Percentiles rank a stretch among this genome's conserved stretches.
Evolutionary conservation across 2,888 invertebrate genomes (phyloP).

Genomic region (Taphrorychus bicolor): DNA sequence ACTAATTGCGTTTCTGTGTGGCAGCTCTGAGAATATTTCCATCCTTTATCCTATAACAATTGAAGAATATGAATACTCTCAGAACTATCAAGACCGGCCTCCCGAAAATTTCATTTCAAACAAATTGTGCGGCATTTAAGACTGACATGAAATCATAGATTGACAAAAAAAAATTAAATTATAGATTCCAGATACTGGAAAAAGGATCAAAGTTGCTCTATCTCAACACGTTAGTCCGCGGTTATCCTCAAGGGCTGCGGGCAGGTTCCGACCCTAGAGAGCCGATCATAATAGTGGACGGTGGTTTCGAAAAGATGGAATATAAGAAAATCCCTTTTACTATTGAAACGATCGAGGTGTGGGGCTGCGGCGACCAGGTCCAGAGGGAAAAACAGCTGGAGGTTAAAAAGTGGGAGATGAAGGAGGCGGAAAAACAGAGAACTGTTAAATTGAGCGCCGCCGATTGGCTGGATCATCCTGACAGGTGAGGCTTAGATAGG

Average conservation of each 20-base stretch:
- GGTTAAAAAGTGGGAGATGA: constrained; percentile 81
- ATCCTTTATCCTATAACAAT: no score
- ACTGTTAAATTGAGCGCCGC: constrained; percentile 86
- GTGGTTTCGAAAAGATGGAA: constrained; percentile 74
- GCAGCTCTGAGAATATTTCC: no score
- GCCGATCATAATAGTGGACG: constrained; percentile 76
- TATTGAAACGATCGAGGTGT: constrained; percentile 73
- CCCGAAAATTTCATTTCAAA: no score
- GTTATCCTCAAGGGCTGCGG: constrained; percentile 83
- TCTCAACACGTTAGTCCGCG: constrained; percentile 82
- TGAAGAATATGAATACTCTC: no score
- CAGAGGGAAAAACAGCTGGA: constrained; percentile 84
- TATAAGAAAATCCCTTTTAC: constrained; percentile 72
- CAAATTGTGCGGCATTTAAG: no score
- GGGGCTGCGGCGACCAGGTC: constrained; percentile 86
- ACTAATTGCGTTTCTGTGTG: no score
- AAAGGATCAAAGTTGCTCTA: constrained; percentile 80
- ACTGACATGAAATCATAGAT: no score
- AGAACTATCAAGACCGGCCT: no score
- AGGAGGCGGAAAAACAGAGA: constrained; percentile 85
- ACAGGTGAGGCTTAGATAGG: no score
- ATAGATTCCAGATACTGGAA: constrained; percentile 66
- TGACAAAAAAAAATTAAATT: no score
- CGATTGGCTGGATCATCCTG: constrained; percentile 96
- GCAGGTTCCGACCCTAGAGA: constrained; percentile 82